Evolutionary conservation across 1,140 invertebrate genomes (phyloP), one percentile per base, ranked within the genome.

Genomic region (Drosophila funebris): DNA sequence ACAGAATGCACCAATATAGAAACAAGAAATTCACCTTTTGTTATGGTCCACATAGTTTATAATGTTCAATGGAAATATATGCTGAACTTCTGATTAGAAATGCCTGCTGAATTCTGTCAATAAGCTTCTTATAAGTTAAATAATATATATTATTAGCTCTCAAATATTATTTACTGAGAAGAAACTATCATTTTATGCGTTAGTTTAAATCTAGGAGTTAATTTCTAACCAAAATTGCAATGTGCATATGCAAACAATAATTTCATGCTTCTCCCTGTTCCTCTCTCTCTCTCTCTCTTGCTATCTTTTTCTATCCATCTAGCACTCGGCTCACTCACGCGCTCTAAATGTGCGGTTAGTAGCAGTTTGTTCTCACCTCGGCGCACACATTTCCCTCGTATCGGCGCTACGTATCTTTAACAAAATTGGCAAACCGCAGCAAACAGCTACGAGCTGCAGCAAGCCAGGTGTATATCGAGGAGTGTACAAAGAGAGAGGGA

Each of bases 381-480:
- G 39, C 69, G 70, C 46, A 46, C 72, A 78, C 61, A 75, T 48
- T 72, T 71, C 41, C 46, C 43, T 33, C 75, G 52, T 78, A 83
- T 82, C 74, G 75, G 73, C 78, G 82, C 82, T 75, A 77, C 69
- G 84, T 68, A 87, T 87, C 83, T 87, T 87, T 83, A 79, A 76
- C 84, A 89, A 89, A 87, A 87, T 77, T 89, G 83, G 84, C 50
- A 89, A 87, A 83, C 83, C 83, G 62, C 84, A 87, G 67, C 74
- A 64, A 76, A 62, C 33, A 66, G 69, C 73, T 41, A 64, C 57
- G 39, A 61, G 64, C 24, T 58, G 39, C 39, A 33, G 36, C n/a
- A 41, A 43, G 39, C n/a, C 27, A 61, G 43, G 58, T 13, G n/a
- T n/a, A n/a, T n/a, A n/a, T n/a, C n/a, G 11, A 24, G 13, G 5